These are phyloP conservation scores for Notothenia coriiceps DNA, from an alignment of 2,113 vertebrate species.

Conservation along the genomic window DNA sequence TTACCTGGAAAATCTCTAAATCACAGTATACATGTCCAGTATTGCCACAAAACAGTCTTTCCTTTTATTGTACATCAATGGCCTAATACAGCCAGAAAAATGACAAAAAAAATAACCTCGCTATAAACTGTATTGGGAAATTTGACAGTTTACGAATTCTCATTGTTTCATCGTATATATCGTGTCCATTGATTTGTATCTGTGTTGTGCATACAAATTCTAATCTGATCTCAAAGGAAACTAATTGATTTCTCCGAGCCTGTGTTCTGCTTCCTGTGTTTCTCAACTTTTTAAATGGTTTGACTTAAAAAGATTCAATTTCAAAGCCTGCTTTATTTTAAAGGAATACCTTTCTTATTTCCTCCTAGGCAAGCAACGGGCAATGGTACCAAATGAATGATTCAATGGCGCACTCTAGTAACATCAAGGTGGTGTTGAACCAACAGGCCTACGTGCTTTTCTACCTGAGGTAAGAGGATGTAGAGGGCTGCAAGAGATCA, in stretches of 20 bases:
- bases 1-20: background rate
- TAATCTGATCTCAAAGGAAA: background rate
- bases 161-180: background rate
- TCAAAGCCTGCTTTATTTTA: slow-evolving; percentile 6
- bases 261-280: background rate
- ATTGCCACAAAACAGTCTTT: background rate
- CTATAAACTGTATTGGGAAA: background rate
- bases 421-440: slow-evolving; percentile 95
- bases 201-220: background rate
- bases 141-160: background rate
- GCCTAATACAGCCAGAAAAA: background rate
- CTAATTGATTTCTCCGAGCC: background rate
- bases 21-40: background rate
- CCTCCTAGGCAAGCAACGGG: slow-evolving; percentile 91
- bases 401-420: slow-evolving; percentile 91
- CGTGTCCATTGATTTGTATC: background rate
- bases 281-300: background rate
- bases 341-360: slow-evolving; percentile 4
- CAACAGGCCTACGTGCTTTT: slow-evolving; percentile 98
- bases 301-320: background rate
- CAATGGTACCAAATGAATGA: slow-evolving; percentile 99
- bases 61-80: background rate
- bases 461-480: slow-evolving; percentile 89
- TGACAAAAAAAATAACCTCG: background rate
- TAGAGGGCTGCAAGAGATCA: slow-evolving; percentile 3